phyloP scores from a whole-genome alignment of 2,113 vertebrate genomes.

The Orthonyx spaldingii region DNA sequence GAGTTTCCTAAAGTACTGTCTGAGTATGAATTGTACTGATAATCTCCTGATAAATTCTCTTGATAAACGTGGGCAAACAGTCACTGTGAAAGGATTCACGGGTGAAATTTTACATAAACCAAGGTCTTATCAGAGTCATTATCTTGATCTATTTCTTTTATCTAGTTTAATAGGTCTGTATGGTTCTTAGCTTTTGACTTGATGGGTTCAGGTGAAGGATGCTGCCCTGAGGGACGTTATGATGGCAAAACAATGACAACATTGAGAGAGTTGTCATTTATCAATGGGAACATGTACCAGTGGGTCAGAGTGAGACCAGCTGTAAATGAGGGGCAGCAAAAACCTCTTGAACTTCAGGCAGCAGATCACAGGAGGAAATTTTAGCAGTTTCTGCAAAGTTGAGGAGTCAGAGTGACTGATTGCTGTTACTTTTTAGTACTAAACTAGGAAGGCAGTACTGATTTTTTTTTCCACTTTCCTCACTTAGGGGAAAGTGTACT shows the following conservation, averaged over 20 bases:
- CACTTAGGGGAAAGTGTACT: accelerated
- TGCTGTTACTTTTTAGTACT: neutral
- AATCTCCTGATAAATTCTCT: neutral
- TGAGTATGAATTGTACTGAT: neutral
- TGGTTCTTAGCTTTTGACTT: neutral
- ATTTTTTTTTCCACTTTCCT: neutral
- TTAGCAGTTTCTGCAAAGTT: neutral
- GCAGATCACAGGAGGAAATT: neutral
- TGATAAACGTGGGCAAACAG: neutral
- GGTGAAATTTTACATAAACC: neutral
- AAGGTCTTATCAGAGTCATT: neutral
- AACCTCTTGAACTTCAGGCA: neutral
- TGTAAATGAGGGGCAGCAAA: neutral
- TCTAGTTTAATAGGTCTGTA: neutral
- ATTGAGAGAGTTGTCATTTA: neutral
- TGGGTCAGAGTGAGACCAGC: neutral
- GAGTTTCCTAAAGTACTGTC: neutral
- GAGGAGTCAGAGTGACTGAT: neutral
- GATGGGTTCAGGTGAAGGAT: neutral
- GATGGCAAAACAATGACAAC: neutral
- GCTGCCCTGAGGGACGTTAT: neutral
- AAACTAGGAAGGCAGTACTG: neutral
- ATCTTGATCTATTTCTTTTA: neutral
- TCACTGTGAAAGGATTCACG: neutral
- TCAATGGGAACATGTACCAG: neutral